Base-by-base conservation (phyloP, 2,888 invertebrate genomes). In the Heliconius ethilla region DNA sequence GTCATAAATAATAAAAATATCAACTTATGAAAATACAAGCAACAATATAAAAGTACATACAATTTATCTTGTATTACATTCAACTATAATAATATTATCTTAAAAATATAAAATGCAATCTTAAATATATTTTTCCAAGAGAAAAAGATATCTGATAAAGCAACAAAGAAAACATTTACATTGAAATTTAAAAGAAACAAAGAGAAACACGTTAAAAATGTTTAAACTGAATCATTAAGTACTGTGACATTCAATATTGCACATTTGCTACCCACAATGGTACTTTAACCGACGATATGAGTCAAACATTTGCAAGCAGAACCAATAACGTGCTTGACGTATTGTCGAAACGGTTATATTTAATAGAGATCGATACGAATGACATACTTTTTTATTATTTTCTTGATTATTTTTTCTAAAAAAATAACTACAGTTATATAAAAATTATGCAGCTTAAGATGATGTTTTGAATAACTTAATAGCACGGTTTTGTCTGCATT, bases 301-400 rank as follows among this genome's bases (percentile, higher is more conserved):
- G 70, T 51, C 15, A 70, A 70, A 51, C 51, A 67, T 67, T 67
- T 51, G 27, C 70, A 51, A 70, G 11, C 51, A 29, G 51, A 70
- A 70, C 51, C 70, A 70, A 70, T 51, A 70, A 29, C 51, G 51
- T 55, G 15, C 22, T 10, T 70, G 4, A 70, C 70, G 70, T 70
- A 18, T 45, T 70, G 51, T 70, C 51, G 27, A 3, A 18, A 29
- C 22, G 51, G 22, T 51, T 25, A 33, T 33, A 51, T 70, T 45
- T 27, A 22, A 70, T 45, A 3, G 29, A 70, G 51, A 70, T 70
- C 51, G 18, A 51, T 45, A 27, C 37, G 25, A 45, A 40, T 45
- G 69, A 25, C 15, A 40, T 40, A 40, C 4, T 69, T 69, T 40
- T 25, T 18, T n/a, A n/a, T 18, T 29, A 45, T 15, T 45, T 15